These are phyloP conservation scores for Pholis gunnellus DNA, from an alignment of 2,113 vertebrate genomes.

Conservation along the genomic window DNA sequence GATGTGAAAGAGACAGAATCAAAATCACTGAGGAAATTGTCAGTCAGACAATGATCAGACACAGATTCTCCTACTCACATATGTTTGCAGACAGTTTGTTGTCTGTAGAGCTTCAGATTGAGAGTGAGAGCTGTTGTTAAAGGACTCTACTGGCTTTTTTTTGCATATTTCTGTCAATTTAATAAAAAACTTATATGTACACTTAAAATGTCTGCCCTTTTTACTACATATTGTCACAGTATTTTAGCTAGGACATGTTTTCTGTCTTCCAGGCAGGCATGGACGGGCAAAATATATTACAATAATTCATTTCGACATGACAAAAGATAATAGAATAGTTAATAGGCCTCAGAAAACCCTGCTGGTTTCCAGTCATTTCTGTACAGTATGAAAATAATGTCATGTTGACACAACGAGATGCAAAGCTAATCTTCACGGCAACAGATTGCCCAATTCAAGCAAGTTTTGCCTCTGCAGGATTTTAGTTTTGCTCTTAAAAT, in stretches of 20 bases:
- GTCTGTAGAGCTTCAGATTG: slow-evolving; percentile 46
- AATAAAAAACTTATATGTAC: not conserved
- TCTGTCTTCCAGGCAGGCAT: not conserved
- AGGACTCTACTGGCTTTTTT: not conserved
- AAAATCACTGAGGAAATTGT: slow-evolving; percentile 36
- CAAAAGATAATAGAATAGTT: not conserved
- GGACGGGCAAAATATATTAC: not conserved
- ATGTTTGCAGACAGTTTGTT: slow-evolving; percentile 44
- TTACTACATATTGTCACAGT: not conserved
- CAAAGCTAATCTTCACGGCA: not conserved
- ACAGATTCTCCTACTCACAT: slow-evolving; percentile 53
- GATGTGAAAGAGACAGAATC: slow-evolving; percentile 43
- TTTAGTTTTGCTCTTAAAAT: not conserved
- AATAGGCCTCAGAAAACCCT: not conserved
- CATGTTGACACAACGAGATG: not conserved
- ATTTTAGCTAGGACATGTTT: slow-evolving; percentile 1
- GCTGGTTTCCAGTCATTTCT: not conserved
- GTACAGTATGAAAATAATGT: not conserved
- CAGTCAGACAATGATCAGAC: slow-evolving; percentile 58
- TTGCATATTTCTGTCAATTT: not conserved
- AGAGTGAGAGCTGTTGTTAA: slow-evolving; percentile 45
- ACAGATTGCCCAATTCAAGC: not conserved
- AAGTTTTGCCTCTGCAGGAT: not conserved
- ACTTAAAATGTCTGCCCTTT: slow-evolving; percentile 12
- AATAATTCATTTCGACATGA: not conserved